Percentiles rank a stretch among this genome's conserved stretches.
Conservation (phyloP, 2,113 vertebrate species). For the Formicarius rufipectus region DNA sequence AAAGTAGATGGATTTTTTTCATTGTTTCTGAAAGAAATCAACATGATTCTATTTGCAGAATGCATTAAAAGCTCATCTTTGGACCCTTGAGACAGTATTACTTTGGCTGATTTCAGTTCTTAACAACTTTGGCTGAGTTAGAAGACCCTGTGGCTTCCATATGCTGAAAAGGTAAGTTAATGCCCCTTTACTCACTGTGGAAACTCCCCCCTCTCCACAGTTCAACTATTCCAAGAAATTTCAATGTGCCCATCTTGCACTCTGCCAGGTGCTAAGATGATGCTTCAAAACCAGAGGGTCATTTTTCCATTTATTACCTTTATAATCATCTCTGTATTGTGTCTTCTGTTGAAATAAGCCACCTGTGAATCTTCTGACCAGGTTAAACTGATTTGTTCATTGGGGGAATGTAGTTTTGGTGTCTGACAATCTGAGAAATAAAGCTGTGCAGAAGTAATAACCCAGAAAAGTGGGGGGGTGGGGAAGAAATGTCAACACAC, state of each 20-base stretch:
- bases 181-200: background rate
- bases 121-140: background rate
- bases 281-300: background rate
- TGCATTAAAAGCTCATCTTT: background rate
- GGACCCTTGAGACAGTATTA: background rate
- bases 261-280: background rate
- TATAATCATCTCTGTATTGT: background rate
- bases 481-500: background rate
- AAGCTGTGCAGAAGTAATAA: background rate
- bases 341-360: background rate
- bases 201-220: rapidly evolving
- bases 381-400: background rate
- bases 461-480: background rate
- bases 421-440: background rate
- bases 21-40: slow-evolving; percentile 53
- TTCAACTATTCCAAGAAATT: background rate
- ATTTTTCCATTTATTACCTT: background rate
- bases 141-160: background rate
- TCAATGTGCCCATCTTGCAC: background rate
- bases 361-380: background rate
- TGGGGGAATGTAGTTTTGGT: background rate
- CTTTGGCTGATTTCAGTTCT: background rate
- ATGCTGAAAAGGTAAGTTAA: background rate
- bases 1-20: background rate
- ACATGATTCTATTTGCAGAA: slow-evolving; percentile 3